Conservation (phyloP, 2,888 invertebrate species). For the Escarpia spicata region DNA sequence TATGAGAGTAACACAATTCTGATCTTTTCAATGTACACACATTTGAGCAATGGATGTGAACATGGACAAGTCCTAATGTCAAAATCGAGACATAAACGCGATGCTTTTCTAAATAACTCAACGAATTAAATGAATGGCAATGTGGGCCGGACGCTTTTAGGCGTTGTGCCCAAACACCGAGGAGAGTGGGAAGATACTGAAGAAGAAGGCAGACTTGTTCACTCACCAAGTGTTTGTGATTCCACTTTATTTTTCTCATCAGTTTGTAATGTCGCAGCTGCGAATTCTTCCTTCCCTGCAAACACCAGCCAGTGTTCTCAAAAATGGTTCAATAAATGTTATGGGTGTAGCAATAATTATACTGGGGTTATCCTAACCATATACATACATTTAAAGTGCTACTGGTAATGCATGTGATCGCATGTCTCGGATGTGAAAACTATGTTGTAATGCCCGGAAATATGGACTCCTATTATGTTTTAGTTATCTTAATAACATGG, state of each 20-base stretch:
- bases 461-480: too few relatives aligned
- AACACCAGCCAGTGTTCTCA: background rate
- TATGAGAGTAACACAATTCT: too few relatives aligned
- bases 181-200: background rate
- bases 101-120: background rate
- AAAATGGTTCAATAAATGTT: background rate
- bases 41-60: background rate
- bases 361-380: background rate
- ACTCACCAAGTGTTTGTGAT: background rate
- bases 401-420: background rate
- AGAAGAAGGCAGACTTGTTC: background rate
- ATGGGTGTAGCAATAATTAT: background rate
- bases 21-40: background rate
- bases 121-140: background rate
- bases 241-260: conserved; percentile 2
- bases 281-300: background rate
- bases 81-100: background rate
- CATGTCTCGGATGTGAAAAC: too few relatives aligned
- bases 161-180: background rate
- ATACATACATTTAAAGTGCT: background rate
- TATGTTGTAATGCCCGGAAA: too few relatives aligned
- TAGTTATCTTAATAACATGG: too few relatives aligned
- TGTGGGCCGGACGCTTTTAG: background rate
- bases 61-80: background rate
- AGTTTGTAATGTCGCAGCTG: background rate